Conservation (phyloP, 2,888 invertebrate species). For the Dioctria rufipes region DNA sequence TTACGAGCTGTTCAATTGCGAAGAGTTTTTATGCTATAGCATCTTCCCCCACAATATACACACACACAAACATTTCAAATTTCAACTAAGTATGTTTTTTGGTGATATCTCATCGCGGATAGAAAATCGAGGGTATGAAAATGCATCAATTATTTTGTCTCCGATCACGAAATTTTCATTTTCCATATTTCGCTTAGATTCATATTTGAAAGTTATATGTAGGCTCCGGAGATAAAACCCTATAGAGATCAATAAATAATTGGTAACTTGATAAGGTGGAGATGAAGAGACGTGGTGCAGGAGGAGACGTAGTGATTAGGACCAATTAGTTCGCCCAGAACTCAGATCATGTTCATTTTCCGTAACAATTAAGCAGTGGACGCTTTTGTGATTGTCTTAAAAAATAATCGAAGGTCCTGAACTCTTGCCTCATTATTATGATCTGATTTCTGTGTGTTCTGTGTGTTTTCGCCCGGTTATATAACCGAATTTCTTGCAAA, state of each 20-base stretch:
- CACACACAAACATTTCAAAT: not conserved
- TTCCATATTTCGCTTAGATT: not conserved
- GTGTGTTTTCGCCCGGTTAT: too few species aligned
- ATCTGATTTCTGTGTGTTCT: not conserved
- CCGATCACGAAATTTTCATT: slow-evolving; percentile 19
- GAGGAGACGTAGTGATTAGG: not conserved
- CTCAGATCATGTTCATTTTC: slow-evolving; percentile 11
- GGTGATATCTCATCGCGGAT: slow-evolving; percentile 10
- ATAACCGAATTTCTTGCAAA: not conserved
- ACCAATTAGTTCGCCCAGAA: not conserved
- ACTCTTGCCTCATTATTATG: not conserved
- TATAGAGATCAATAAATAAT: too few species aligned
- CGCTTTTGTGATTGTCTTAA: not conserved
- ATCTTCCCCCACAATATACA: not conserved
- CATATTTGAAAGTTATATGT: too few species aligned
- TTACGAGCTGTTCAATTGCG: slow-evolving; percentile 20
- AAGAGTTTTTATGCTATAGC: not conserved
- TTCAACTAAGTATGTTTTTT: not conserved
- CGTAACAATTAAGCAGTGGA: not conserved
- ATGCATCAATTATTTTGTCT: slow-evolving; percentile 14
- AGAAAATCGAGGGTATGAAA: not conserved
- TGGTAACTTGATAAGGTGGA: too few species aligned
- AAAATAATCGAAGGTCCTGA: slow-evolving; percentile 3
- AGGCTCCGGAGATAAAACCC: too few species aligned
- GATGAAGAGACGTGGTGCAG: too few species aligned